phyloP scores from a whole-genome alignment of 2,113 vertebrate genomes.

The Verasper variegatus region DNA sequence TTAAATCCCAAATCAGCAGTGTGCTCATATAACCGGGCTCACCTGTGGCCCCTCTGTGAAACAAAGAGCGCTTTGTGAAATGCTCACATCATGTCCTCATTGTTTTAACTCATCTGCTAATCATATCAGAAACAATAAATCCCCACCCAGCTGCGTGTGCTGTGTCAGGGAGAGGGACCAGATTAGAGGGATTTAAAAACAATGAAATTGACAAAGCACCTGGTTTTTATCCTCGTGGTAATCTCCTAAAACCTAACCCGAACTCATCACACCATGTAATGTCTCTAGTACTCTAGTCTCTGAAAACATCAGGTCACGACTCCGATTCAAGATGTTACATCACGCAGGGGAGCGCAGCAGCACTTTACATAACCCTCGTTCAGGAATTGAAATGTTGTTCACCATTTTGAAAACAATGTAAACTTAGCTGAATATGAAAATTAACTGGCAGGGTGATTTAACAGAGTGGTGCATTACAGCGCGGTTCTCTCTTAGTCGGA shows the following conservation, averaged over 20 bases:
- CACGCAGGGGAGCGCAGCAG: slow-evolving; percentile 5
- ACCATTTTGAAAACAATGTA: slow-evolving; percentile 3
- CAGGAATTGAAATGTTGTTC: slow-evolving; percentile 22
- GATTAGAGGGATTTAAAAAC: slow-evolving; percentile 75
- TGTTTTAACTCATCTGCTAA: slow-evolving; percentile 52
- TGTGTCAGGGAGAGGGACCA: slow-evolving; percentile 53
- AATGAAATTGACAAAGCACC: slow-evolving; percentile 70
- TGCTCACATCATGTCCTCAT: slow-evolving; percentile 55
- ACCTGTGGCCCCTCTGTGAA: slow-evolving; percentile 33
- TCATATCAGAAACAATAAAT: slow-evolving; percentile 68
- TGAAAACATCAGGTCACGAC: slow-evolving; percentile 38
- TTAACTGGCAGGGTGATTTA: slow-evolving; percentile 39
- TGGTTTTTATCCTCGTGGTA: slow-evolving; percentile 68
- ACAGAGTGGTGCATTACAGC: slow-evolving; percentile 30
- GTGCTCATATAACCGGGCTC: slow-evolving; percentile 49
- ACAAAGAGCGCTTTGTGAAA: slow-evolving; percentile 49
- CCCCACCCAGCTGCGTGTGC: slow-evolving; percentile 60
- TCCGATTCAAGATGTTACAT: slow-evolving; percentile 30
- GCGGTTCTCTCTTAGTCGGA: slow-evolving; percentile 15
- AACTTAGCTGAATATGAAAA: slow-evolving; percentile 12
- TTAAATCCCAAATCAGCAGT: slow-evolving; percentile 39
- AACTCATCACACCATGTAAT: slow-evolving; percentile 51
- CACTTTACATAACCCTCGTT: slow-evolving; percentile 36
- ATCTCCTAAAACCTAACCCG: slow-evolving; percentile 71
- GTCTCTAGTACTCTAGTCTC: slow-evolving; percentile 29